Base-by-base conservation (phyloP, 2,888 invertebrate genomes). In the Archips crataeganus region DNA sequence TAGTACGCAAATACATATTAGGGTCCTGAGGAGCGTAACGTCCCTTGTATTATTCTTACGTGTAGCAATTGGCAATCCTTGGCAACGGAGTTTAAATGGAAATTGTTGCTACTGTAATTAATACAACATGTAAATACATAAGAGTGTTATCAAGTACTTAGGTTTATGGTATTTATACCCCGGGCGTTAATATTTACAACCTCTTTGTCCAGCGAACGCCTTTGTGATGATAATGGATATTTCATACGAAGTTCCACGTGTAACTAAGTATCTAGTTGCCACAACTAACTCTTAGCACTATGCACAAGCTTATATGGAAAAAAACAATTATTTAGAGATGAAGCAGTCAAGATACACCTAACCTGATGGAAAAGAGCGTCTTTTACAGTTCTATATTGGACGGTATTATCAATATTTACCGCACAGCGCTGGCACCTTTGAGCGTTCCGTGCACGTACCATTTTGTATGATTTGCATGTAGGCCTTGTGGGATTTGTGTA, bases 381-480 rank as follows among this genome's bases (percentile, higher is more conserved):
- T 59, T 64, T 66, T 71, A 59, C 61, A 61, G 54, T 62, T 71
- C 45, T 45, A 60, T 72, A 72, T 68, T 49, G 61, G 51, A 51
- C 36, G 10, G 60, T 13, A 61, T 60, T 73, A 69, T 64, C 69
- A 51, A 69, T 64, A 69, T 69, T 49, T 74, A 70, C 69, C 69
- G 64, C 64, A 34, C 62, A 72, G n/a, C 49, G 59, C 47, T 39
- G 63, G 49, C 9, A 11, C 45, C 63, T 64, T 45, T 70, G 64
- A 70, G 65, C 45, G 74, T 74, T 65, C 60, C 69, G 57, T 64
- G 59, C 74, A 73, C 64, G 74, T 74, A 42, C 65, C 60, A 47
- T 70, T 74, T 74, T 64, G 69, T 70, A 74, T 74, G 69, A 74
- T 74, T 74, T 70, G 69, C 69, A 61, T 65, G 69, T 74, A 70